A percentile compares a stretch with the other conserved stretches of the same genome.
Conservation (phyloP, 2,113 vertebrate species). For the Tautogolabrus adspersus region DNA sequence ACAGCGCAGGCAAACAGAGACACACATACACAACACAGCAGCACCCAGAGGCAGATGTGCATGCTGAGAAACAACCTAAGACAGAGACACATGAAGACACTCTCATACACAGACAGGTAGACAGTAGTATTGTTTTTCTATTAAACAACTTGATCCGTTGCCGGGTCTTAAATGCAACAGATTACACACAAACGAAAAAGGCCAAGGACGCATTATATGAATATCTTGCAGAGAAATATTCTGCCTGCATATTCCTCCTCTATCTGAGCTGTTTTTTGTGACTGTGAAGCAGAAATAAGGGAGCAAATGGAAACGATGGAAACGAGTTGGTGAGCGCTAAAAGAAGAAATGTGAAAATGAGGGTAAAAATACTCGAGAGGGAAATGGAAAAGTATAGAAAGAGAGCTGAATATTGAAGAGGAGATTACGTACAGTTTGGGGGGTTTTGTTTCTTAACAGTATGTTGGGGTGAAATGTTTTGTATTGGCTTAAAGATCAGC, state of each 20-base stretch:
- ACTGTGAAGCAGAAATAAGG: background rate
- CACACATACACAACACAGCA: constrained; percentile 3
- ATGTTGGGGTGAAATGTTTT: constrained; percentile 51
- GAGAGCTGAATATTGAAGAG: background rate
- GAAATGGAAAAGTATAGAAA: constrained; percentile 16
- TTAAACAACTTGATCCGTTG: constrained; percentile 48
- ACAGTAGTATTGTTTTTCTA: constrained; percentile 36
- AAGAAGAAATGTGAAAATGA: background rate
- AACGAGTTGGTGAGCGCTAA: background rate
- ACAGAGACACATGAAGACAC: constrained; percentile 9
- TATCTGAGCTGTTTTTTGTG: background rate
- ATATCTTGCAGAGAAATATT: constrained; percentile 11
- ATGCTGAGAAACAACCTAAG: constrained; percentile 1
- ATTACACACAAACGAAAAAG: constrained; percentile 39
- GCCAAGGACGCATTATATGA: constrained; percentile 14
- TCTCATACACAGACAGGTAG: constrained; percentile 13
- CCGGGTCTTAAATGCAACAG: constrained; percentile 55
- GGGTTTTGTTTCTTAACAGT: constrained; percentile 32
- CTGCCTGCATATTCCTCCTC: constrained; percentile 14
- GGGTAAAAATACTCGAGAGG: constrained; percentile 9
- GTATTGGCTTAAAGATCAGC: constrained; percentile 36
- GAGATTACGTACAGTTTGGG: constrained; percentile 42
- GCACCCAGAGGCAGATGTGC: constrained; percentile 27
- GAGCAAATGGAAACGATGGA: background rate
- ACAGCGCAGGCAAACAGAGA: constrained; percentile 31